Percentiles rank a stretch among this genome's conserved stretches.
phyloP scores from a whole-genome alignment of 2,888 invertebrate species.

The Oscheius sp. region DNA sequence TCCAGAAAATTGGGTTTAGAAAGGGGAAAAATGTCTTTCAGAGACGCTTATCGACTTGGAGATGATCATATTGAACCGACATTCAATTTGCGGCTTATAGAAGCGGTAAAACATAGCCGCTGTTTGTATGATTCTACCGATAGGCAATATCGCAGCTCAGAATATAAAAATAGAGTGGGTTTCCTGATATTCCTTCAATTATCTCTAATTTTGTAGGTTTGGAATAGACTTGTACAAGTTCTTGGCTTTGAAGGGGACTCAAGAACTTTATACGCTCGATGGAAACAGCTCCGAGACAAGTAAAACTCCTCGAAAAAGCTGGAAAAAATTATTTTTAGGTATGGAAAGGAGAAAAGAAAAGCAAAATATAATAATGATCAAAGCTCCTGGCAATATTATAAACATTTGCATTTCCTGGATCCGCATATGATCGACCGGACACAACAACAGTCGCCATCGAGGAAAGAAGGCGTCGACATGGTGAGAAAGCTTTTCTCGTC shows the following conservation, averaged over 20 bases:
- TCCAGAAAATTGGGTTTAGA: too few species aligned
- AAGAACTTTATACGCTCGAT: slow-evolving; percentile 59
- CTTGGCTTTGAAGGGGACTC: slow-evolving; percentile 67
- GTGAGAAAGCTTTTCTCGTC: slow-evolving; percentile 18
- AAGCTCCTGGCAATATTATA: slow-evolving; percentile 68
- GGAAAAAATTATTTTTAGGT: not conserved
- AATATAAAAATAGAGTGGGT: slow-evolving; percentile 62
- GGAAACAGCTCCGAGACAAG: slow-evolving; percentile 70
- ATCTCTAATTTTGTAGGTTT: slow-evolving; percentile 37
- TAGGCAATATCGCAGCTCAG: slow-evolving; percentile 64
- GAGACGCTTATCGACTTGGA: slow-evolving; percentile 13
- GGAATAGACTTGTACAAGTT: slow-evolving; percentile 52
- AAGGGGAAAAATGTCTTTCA: not conserved
- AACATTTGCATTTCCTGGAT: slow-evolving; percentile 67
- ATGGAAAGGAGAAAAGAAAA: slow-evolving; percentile 69
- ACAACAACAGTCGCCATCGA: slow-evolving; percentile 52
- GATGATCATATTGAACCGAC: slow-evolving; percentile 52
- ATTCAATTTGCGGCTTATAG: slow-evolving; percentile 67
- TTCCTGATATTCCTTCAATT: not conserved
- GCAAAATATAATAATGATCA: slow-evolving; percentile 56
- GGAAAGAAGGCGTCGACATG: slow-evolving; percentile 51
- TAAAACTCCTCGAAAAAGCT: slow-evolving; percentile 33
- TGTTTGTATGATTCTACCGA: slow-evolving; percentile 68
- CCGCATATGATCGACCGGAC: slow-evolving; percentile 68
- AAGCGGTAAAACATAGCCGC: slow-evolving; percentile 63